Evolutionary conservation across 2,113 vertebrate genomes (phyloP).

Genomic region (Irena cyanogastra): DNA sequence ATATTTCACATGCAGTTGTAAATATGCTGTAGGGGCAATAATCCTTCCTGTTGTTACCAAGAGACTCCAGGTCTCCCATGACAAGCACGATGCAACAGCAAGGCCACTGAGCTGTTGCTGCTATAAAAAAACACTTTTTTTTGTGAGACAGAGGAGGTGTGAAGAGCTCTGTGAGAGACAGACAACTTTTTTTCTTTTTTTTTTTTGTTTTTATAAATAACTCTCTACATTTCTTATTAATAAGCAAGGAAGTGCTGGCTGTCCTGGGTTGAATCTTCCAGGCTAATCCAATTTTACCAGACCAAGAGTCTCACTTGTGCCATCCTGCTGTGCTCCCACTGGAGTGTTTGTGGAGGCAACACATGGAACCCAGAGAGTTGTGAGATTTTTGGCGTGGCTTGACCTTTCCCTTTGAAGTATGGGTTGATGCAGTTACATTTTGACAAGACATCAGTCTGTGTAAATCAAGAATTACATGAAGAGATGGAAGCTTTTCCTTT

Average conservation of each 20-base stretch:
- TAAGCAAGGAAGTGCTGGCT: background rate
- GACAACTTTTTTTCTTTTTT: background rate
- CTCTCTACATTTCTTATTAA: background rate
- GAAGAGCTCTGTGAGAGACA: background rate
- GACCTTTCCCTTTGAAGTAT: background rate
- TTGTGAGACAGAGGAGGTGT: background rate
- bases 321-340: background rate
- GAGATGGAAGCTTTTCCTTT: background rate
- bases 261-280: background rate
- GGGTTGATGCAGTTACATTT: background rate
- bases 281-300: background rate
- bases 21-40: background rate
- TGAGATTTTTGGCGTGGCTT: background rate
- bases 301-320: background rate
- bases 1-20: background rate
- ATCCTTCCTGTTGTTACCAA: background rate
- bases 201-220: background rate
- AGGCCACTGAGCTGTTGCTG: background rate
- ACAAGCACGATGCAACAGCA: background rate
- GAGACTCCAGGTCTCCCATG: background rate
- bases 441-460: conserved; percentile 9
- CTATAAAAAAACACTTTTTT: background rate
- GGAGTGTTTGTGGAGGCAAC: background rate
- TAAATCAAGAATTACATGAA: background rate
- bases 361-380: background rate